Conservation (phyloP, 2,888 invertebrate species). For the Patella pellucida region DNA sequence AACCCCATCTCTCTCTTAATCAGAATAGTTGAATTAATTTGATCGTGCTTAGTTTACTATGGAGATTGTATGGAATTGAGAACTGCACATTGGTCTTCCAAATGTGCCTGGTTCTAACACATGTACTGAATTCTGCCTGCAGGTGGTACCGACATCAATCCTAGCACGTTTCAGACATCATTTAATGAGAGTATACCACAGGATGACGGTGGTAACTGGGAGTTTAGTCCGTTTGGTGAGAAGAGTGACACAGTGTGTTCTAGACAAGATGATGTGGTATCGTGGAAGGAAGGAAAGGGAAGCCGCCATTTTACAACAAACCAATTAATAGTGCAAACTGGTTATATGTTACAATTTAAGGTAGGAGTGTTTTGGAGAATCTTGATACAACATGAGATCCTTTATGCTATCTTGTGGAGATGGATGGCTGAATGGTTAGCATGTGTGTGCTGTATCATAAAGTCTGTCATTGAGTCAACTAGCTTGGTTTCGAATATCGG, state of each 20-base stretch:
- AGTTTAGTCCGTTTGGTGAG: constrained; percentile 63
- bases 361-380: constrained; percentile 43
- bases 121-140: background rate
- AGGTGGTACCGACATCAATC: constrained; percentile 71
- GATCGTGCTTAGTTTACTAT: too few species aligned
- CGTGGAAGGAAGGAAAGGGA: constrained; percentile 60
- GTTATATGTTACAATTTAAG: constrained; percentile 71
- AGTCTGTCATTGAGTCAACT: too few species aligned
- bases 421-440: too few species aligned
- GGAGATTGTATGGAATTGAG: too few species aligned
- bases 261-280: constrained; percentile 50
- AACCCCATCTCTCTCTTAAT: too few species aligned
- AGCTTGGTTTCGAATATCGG: too few species aligned
- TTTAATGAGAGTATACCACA: constrained; percentile 53
- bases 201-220: constrained; percentile 48
- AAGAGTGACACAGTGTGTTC: constrained; percentile 51
- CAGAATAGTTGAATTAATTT: too few species aligned
- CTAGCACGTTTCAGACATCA: constrained; percentile 61
- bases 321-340: constrained; percentile 69
- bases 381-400: too few species aligned
- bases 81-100: too few species aligned
- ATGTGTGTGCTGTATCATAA: too few species aligned
- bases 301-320: constrained; percentile 66
- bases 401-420: too few species aligned
- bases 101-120: too few species aligned